phyloP scores from a whole-genome alignment of 1,140 invertebrate species.

The Lucilia sericata region DNA sequence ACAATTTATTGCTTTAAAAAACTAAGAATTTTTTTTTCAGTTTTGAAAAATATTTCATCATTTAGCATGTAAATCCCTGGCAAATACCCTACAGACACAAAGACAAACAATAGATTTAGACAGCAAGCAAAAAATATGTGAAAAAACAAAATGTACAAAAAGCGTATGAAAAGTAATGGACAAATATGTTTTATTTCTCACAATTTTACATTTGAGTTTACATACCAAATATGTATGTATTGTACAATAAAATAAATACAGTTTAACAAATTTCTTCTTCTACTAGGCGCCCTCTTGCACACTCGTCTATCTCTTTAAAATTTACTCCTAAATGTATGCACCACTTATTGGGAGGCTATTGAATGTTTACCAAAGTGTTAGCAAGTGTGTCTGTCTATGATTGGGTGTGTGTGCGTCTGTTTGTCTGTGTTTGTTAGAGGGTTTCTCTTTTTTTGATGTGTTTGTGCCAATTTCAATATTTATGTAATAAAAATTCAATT shows the following conservation, averaged over 20 bases:
- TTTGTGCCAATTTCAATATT: conserved; percentile 27
- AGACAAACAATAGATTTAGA: conserved; percentile 13
- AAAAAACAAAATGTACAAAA: not conserved
- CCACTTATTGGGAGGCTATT: not conserved
- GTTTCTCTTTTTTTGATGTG: not conserved
- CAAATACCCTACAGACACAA: conserved; percentile 8
- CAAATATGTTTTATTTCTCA: conserved; percentile 4
- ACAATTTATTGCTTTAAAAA: too few relatives aligned
- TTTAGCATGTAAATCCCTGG: not conserved
- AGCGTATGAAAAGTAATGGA: not conserved
- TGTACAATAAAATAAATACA: not conserved
- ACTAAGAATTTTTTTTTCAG: too few relatives aligned
- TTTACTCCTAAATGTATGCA: not conserved
- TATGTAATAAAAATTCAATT: conserved; percentile 30
- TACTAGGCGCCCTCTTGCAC: not conserved
- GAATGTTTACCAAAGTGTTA: not conserved
- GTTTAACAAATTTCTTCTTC: not conserved
- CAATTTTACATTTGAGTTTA: not conserved
- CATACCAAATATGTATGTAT: not conserved
- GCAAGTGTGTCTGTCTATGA: not conserved
- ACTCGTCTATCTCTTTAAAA: not conserved
- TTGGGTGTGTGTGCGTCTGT: not conserved
- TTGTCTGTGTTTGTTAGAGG: not conserved
- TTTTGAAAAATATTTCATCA: conserved; percentile 14
- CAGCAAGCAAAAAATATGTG: not conserved